Evolutionary conservation across 2,113 vertebrate species (phyloP).

Genomic region (Octodon degus): DNA sequence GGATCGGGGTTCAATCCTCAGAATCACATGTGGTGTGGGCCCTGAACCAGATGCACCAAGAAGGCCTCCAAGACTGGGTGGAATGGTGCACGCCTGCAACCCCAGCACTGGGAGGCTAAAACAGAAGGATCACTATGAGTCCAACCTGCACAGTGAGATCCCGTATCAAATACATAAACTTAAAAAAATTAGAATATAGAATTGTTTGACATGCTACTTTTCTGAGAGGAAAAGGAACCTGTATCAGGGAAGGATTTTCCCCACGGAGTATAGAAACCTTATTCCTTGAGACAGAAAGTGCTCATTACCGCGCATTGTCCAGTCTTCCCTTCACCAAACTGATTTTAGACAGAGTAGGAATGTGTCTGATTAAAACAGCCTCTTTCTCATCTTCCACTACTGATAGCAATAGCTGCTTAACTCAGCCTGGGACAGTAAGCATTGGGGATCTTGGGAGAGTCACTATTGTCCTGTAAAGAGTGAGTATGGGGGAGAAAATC

Average conservation of each 20-base stretch:
- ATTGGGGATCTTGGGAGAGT: background rate
- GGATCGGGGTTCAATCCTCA: too few species aligned
- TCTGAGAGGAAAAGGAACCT: background rate
- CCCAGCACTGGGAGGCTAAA: too few species aligned
- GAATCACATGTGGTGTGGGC: too few species aligned
- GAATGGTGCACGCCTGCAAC: too few species aligned
- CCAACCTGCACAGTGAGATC: too few species aligned
- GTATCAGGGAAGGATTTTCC: background rate
- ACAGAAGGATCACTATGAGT: too few species aligned
- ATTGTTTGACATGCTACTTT: background rate
- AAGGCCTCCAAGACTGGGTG: too few species aligned
- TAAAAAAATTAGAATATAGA: background rate
- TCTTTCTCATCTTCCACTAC: background rate
- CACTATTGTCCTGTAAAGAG: background rate
- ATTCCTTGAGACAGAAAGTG: background rate
- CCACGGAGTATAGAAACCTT: background rate
- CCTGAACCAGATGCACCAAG: too few species aligned
- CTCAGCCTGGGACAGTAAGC: background rate
- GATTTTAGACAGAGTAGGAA: conserved; percentile 36
- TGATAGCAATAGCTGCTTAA: background rate
- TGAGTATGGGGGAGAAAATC: background rate
- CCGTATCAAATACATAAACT: too few species aligned
- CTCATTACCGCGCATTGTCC: background rate
- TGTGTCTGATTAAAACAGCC: background rate
- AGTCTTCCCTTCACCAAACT: background rate